Base-by-base conservation (phyloP, 2,888 invertebrate species). In the Heliconius charithonia region DNA sequence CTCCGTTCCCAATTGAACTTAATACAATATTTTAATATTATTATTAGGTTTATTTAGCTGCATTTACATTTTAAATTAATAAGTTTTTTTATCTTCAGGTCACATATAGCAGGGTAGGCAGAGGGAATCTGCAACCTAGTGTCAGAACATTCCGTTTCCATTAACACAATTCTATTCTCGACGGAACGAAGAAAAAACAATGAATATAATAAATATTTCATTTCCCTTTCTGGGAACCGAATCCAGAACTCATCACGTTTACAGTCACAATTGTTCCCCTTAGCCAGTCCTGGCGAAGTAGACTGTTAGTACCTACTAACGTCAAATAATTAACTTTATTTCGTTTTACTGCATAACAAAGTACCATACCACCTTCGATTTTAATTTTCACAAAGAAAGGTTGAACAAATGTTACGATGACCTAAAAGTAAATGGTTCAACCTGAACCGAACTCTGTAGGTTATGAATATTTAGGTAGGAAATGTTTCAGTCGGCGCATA, bases 381-480 rank as follows among this genome's bases (percentile, higher is more conserved):
- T 45, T 41, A 19, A 63, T 74, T 63, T 74, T 62, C 63, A 19
- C 41, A 25, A 65, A 45, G 41, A 63, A 74, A 74, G 27, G 74
- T 74, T 63, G 65, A 69, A 78, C 67, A 67, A 59, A 41, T 66
- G 69, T 77, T 56, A 74, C 59, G 67, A 59, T 62, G 67, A 73
- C 73, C 66, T 62, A 29, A 62, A 74, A 74, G 67, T 77, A 73
- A 72, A 77, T 74, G 66, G 73, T 59, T 67, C 73, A 73, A 78
- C 72, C 45, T 63, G 67, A 66, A 67, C 66, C 56, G 45, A 66
- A 75, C 65, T 27, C 56, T 63, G 62, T 65, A 56, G 66, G 32
- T 71, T 72, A 78, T 80, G 78, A 80, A 80, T 80, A 80, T 80
- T 78, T 73, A 78, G 75, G 56, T 41, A 67, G 65, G 71, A 29